These are phyloP conservation scores for Hanleya hanleyi DNA, from an alignment of 2,888 invertebrate species.

Conservation along the genomic window DNA sequence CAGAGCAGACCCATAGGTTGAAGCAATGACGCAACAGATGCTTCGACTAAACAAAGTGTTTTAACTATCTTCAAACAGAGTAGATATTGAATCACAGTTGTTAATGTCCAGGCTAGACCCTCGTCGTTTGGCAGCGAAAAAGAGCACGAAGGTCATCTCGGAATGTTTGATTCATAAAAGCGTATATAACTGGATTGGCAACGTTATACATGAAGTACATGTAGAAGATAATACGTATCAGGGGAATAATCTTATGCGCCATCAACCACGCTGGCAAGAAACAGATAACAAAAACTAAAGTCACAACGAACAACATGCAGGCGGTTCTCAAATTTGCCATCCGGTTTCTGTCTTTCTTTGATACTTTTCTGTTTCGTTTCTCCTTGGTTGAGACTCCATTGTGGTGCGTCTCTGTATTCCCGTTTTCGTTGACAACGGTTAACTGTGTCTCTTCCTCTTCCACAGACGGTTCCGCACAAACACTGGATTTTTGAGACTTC, in stretches of 20 bases:
- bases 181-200: conserved; percentile 73
- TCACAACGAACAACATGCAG: conserved; percentile 72
- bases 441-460: conserved; percentile 42
- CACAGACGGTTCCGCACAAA: not conserved
- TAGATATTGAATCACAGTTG: too few relatives aligned
- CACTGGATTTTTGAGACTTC: not conserved
- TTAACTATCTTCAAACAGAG: too few relatives aligned
- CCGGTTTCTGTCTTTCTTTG: conserved; percentile 45
- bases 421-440: conserved; percentile 43
- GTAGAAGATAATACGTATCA: conserved; percentile 68
- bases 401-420: conserved; percentile 21
- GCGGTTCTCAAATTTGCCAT: conserved; percentile 73
- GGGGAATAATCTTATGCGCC: conserved; percentile 56
- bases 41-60: too few relatives aligned
- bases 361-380: conserved; percentile 11
- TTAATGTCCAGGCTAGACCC: too few relatives aligned
- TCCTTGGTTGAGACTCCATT: conserved; percentile 15
- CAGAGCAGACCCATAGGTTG: too few relatives aligned
- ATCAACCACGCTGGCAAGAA: conserved; percentile 72
- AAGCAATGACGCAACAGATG: too few relatives aligned
- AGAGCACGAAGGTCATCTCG: conserved; percentile 65
- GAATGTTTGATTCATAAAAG: conserved; percentile 72
- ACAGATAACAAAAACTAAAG: conserved; percentile 71
- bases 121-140: conserved; percentile 29
- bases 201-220: conserved; percentile 72